Conservation (phyloP, 1,140 invertebrate genomes). For the Apis laboriosa region DNA sequence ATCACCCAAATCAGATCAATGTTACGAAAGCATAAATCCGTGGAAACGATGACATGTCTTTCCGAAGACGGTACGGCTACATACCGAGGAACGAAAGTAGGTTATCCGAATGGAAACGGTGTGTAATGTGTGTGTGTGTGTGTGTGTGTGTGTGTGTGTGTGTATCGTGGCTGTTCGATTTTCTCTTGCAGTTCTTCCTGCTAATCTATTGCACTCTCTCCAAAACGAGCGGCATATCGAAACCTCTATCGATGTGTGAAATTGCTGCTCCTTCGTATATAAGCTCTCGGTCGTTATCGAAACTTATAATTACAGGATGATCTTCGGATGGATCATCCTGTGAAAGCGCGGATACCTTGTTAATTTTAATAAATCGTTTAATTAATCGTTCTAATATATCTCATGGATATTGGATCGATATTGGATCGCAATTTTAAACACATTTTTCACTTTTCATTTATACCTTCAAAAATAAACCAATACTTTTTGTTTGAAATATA, state of each 20-base stretch:
- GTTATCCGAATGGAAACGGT: constrained; percentile 61
- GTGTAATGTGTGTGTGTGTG: background rate
- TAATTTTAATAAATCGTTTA: too few species aligned
- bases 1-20: background rate
- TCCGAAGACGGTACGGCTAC: constrained; percentile 41
- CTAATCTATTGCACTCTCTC: constrained; percentile 60
- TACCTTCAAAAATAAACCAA: too few species aligned
- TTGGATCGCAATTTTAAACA: too few species aligned
- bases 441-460: too few species aligned
- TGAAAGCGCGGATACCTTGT: background rate
- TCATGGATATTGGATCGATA: too few species aligned
- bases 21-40: constrained; percentile 34
- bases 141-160: background rate
- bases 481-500: too few species aligned
- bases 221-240: constrained; percentile 35
- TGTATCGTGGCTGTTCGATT: constrained; percentile 53
- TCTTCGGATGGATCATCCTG: background rate
- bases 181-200: constrained; percentile 56
- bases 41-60: constrained; percentile 53
- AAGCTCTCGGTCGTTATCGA: background rate
- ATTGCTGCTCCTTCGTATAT: constrained; percentile 8
- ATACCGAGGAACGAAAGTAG: constrained; percentile 62
- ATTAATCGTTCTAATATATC: too few species aligned
- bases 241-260: constrained; percentile 17
- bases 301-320: background rate